Evolutionary conservation across 1,140 invertebrate species (phyloP).

Genomic region (Arctopsyche grandis): DNA sequence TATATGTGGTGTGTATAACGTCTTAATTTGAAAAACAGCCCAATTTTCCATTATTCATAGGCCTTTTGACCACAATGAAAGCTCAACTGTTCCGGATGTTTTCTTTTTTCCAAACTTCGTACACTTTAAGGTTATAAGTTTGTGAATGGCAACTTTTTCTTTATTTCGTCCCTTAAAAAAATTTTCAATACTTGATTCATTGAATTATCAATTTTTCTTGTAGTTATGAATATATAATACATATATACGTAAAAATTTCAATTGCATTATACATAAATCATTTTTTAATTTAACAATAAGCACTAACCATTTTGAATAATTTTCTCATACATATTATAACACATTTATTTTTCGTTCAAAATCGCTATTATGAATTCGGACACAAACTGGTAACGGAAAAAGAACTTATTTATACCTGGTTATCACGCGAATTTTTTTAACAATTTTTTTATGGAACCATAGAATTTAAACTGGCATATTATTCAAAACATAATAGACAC

Average conservation of each 20-base stretch:
- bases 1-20: neutral
- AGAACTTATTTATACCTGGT: neutral
- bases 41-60: constrained; percentile 16
- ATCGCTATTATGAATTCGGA: neutral
- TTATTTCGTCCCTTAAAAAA: too few species aligned
- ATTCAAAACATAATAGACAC: constrained; percentile 5
- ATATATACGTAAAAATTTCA: neutral
- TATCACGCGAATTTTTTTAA: constrained; percentile 13
- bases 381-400: neutral
- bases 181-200: too few species aligned
- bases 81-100: neutral
- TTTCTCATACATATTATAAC: too few species aligned
- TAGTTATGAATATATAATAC: neutral
- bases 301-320: too few species aligned
- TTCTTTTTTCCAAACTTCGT: too few species aligned
- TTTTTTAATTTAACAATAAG: neutral
- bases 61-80: neutral
- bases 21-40: constrained; percentile 2
- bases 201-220: too few species aligned
- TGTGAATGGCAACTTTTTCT: too few species aligned
- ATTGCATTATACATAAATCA: neutral
- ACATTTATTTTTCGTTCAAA: too few species aligned
- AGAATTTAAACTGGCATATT: neutral
- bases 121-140: too few species aligned
- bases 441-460: neutral